A percentile compares a stretch with the other conserved stretches of the same genome.
Evolutionary conservation across 2,113 vertebrate species (phyloP).

Genomic region (Daphoenositta chrysoptera): DNA sequence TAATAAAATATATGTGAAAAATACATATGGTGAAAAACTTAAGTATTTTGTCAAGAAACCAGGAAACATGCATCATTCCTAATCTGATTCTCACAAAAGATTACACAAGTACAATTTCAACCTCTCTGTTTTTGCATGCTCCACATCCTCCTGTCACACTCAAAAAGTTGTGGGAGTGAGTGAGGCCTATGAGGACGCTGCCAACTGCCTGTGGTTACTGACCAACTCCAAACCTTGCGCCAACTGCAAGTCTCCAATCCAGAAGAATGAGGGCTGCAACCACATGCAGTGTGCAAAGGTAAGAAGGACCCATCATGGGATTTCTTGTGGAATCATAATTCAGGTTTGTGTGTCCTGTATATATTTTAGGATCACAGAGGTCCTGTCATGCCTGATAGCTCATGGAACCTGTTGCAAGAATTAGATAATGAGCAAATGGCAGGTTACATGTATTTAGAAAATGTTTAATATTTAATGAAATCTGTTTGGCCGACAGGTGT

Average conservation of each 20-base stretch:
- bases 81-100: not conserved
- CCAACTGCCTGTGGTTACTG: slow-evolving; percentile 97
- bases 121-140: slow-evolving; percentile 15
- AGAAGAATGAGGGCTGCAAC: slow-evolving; percentile 99
- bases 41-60: not conserved
- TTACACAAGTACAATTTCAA: not conserved
- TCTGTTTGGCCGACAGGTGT: not conserved
- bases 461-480: not conserved
- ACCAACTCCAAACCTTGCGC: slow-evolving; percentile 96
- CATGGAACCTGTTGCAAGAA: not conserved
- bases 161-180: slow-evolving; percentile 91
- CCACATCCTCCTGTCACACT: not conserved
- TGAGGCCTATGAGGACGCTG: slow-evolving; percentile 95
- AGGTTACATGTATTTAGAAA: not conserved
- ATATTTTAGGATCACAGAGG: not conserved
- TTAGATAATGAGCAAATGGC: not conserved
- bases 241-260: slow-evolving; percentile 98
- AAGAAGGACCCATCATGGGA: not conserved
- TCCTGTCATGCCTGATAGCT: not conserved
- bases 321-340: not conserved
- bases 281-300: slow-evolving; percentile 99
- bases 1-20: not conserved
- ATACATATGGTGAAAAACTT: not conserved
- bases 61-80: not conserved
- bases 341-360: not conserved